These are phyloP conservation scores for Mustela nigripes DNA, from an alignment of 2,113 vertebrate species.

Conservation along the genomic window DNA sequence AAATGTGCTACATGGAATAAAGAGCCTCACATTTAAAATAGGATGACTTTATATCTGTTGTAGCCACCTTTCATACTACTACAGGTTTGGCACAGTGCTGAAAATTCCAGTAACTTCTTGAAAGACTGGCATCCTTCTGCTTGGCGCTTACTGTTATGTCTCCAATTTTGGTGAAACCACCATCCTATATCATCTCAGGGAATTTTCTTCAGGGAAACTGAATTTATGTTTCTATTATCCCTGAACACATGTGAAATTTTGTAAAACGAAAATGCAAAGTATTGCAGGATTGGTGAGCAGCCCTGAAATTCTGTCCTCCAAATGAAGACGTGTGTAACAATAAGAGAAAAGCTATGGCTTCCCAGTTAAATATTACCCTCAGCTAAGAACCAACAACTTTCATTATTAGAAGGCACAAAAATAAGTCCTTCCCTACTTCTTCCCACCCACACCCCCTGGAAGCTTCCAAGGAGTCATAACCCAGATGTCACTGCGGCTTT, in stretches of 20 bases:
- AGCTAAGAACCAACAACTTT: not conserved
- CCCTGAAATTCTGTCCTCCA: constrained; percentile 37
- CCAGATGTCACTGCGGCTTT: not conserved
- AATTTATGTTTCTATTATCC: constrained; percentile 36
- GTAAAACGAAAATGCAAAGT: not conserved
- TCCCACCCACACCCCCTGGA: not conserved
- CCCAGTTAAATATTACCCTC: constrained; percentile 29
- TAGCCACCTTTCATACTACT: not conserved
- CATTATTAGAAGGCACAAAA: not conserved
- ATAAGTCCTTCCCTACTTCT: not conserved
- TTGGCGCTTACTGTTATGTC: constrained; percentile 51
- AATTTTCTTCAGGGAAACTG: constrained; percentile 57
- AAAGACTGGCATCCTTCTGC: constrained; percentile 59
- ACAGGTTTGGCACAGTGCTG: not conserved
- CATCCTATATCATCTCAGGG: not conserved
- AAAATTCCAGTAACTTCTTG: constrained; percentile 56
- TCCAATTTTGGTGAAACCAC: constrained; percentile 14
- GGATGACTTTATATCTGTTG: not conserved
- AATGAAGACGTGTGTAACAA: constrained; percentile 8
- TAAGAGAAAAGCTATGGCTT: constrained; percentile 4
- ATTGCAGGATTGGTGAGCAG: not conserved
- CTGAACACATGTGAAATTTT: not conserved
- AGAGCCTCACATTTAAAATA: constrained; percentile 41
- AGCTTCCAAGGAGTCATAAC: not conserved
- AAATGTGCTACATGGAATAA: constrained; percentile 42